Percentiles rank a stretch among this genome's conserved stretches.
Evolutionary conservation across 2,888 invertebrate genomes (phyloP).

Genomic region (Nephrotoma flavescens): DNA sequence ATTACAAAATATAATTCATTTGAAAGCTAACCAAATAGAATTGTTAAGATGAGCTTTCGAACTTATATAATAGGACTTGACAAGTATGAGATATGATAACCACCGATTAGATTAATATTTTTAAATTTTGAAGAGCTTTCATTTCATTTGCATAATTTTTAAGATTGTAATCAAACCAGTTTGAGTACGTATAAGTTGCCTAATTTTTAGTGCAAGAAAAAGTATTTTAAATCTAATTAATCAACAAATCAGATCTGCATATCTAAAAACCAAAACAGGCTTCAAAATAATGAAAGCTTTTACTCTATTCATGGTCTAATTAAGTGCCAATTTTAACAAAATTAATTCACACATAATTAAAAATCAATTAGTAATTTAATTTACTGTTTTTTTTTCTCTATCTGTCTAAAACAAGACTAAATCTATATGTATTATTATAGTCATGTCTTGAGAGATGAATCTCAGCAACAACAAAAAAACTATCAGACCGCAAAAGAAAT

Average conservation of each 20-base stretch:
- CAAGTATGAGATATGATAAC: too few species aligned
- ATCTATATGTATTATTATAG: neutral
- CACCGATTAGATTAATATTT: too few species aligned
- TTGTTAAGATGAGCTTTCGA: too few species aligned
- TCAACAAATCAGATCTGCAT: neutral
- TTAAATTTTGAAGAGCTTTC: too few species aligned
- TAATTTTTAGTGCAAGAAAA: too few species aligned
- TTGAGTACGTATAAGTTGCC: too few species aligned
- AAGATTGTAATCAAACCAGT: too few species aligned
- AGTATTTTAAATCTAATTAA: too few species aligned
- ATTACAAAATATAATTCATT: too few species aligned
- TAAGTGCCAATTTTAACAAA: neutral
- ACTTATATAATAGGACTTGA: too few species aligned
- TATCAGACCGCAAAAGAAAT: neutral
- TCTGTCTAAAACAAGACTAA: neutral
- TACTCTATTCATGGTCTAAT: neutral
- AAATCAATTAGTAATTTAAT: neutral
- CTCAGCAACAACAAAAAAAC: neutral
- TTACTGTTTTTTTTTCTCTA: neutral
- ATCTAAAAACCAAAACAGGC: neutral
- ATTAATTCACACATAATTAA: neutral
- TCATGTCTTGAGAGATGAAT: neutral
- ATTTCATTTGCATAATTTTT: too few species aligned
- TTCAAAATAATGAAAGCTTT: neutral
- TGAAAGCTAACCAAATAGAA: too few species aligned